A percentile compares a stretch with the other conserved stretches of the same genome.
Conservation (phyloP, 2,888 invertebrate species). For the Liodrosophila aerea region DNA sequence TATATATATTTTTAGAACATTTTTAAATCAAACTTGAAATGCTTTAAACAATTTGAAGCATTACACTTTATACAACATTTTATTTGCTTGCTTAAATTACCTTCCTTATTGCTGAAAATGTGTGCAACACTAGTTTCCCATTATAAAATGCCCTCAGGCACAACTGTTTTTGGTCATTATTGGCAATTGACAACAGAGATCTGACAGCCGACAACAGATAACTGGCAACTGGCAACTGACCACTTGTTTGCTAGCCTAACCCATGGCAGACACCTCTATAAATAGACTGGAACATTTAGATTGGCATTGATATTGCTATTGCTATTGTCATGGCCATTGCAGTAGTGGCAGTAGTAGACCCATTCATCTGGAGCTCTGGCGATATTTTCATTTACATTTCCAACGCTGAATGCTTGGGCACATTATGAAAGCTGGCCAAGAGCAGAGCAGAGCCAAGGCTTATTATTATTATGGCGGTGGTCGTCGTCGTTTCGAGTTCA, state of each 20-base stretch:
- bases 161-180: too few species aligned
- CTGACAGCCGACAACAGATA: slow-evolving; percentile 7
- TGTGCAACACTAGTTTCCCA: too few species aligned
- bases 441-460: slow-evolving; percentile 21
- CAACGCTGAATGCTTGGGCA: background rate
- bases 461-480: slow-evolving; percentile 29
- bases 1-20: too few species aligned
- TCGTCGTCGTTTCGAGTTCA: slow-evolving; percentile 46
- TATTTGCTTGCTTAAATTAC: too few species aligned
- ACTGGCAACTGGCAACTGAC: slow-evolving; percentile 21
- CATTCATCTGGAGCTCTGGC: slow-evolving; percentile 1
- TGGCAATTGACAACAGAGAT: too few species aligned
- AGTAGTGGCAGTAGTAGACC: background rate
- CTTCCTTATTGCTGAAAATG: too few species aligned
- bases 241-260: slow-evolving; percentile 15
- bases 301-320: slow-evolving; percentile 7
- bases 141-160: too few species aligned
- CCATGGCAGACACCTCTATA: slow-evolving; percentile 16
- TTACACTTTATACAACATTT: too few species aligned
- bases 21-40: too few species aligned
- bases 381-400: slow-evolving; percentile 4
- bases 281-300: background rate
- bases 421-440: slow-evolving; percentile 10
- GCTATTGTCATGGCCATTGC: background rate
- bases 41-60: too few species aligned